Evolutionary conservation across 2,113 vertebrate species (phyloP), one percentile per base, ranked within the genome.

Genomic region (Echinops telfairi): DNA sequence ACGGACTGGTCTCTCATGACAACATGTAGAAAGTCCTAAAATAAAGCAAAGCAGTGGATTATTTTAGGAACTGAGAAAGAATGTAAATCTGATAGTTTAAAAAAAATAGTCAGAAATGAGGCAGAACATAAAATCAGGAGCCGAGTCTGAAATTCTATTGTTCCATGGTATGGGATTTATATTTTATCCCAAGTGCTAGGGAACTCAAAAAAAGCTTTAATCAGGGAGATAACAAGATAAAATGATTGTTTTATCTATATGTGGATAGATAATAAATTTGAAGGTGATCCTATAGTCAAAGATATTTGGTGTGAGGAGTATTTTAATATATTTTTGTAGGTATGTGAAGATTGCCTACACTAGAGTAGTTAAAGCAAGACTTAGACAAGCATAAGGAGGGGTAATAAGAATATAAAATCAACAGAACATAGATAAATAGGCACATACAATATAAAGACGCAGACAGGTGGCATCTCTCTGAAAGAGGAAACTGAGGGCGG

Each of bases 161-260:
- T 68, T 2, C 43, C 8, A 36, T 81, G 15, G 76, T 9, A 16
- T 60, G 64, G 22, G 1, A 9, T 62, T 64, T 80, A 17, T 73
- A 86, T 86, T 92, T 90, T 83, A 90, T 91, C 23, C 86, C 43
- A 85, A 83, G 20, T 25, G 3, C 5, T 79, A 75, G 4, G 57
- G 3, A 12, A 87, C 27, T 91, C 19, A 94, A 77, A 22, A 77
- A 22, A 77, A 84, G 10, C 43, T 89, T 16, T 79, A 80, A 71
- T 64, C 5, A 58, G 20, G 25, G 79, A 33, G 91, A 58, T 71
- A 19, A 76, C 12, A 43, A 83, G 20, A 33, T 36, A 8, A 81
- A 6, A 53, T 53, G 64, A 33, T 2, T 27, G 89, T 64, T 83
- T 79, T 71, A 33, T 31, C 40, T 29, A 25, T 86, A 17, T 91